Evolutionary conservation across 92 coral and sea anemone genomes (phyloP), one percentile per base, ranked within the genome.

Genomic region (Zoanthus sociatus): DNA sequence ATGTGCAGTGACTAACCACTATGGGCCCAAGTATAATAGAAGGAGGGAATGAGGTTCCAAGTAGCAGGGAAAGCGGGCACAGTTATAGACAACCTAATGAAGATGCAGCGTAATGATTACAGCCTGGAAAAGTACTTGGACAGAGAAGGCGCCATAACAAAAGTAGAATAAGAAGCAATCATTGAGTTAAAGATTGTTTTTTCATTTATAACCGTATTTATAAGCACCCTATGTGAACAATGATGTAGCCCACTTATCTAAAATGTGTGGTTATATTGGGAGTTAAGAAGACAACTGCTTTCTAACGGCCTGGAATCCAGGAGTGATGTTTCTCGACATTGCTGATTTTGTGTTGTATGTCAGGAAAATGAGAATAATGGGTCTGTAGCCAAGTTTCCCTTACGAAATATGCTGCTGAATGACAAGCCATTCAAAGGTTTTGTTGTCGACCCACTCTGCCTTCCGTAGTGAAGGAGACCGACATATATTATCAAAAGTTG

Each of bases 251-350:
- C 93, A 87, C 42, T 89, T 74, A 53, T 73, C 89, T 0, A 14
- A 84, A 16, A 88, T 88, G 93, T 91, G 26, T 83, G 91, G 90
- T 4, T 88, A 92, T 51, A 21, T 26, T 88, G 76, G 94, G 94
- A 13, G 31, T 87, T 6, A 84, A 89, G 87, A 53, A 93, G 89
- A 73, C 87, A 9, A 79, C 82, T 7, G 69, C 16, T 26, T 26
- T 26, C 26, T 26, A 26, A 26, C 26, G 26, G 26, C 26, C 26
- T 26, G 26, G 26, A 26, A 26, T 26, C 26, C 26, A 26, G 26
- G 26, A 26, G 26, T 26, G 26, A 26, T 26, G 26, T 26, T 26
- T 26, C 26, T 26, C 26, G 26, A 26, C 26, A 26, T 26, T 26
- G 26, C 26, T 26, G 26, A 26, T 26, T 26, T 26, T 26, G 26